Evolutionary conservation across 1,140 invertebrate genomes (phyloP), one percentile per base, ranked within the genome.

Genomic region (Heliconius himera): DNA sequence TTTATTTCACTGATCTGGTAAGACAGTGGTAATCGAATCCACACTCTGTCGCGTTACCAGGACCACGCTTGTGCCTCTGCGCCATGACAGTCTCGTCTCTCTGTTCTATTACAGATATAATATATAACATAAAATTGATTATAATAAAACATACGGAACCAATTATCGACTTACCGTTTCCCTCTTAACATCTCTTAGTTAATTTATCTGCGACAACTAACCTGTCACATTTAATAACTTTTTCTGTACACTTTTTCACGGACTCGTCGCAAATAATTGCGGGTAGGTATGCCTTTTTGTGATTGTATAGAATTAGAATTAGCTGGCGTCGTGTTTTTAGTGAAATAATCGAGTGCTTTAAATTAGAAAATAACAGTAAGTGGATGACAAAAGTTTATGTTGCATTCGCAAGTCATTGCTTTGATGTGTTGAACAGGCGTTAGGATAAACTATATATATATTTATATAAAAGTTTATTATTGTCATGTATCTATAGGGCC

Each of bases 381-480:
- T 66, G 22, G 11, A 29, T 66, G 60, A 66, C 60, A 29, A 29
- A n/a, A 66, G 22, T 22, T 66, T 66, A 29, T 66, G 60, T 29
- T 66, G 60, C 26, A 66, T 26, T 29, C 4, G 54, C 74, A 76
- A 76, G 60, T 76, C 74, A 76, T 76, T 76, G 74, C 74, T 76
- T 22, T 60, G 33, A 41, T 66, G 74, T 76, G 3, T 66, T 29
- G 20, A 29, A 41, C 74, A 66, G 74, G 74, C 74, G 74, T 76
- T 29, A 4, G 60, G 8, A 13, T 4, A 4, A 66, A 29, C 3
- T 5, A 0, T 5, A 3, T 0, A 6, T 36, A 33, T 33, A 33
- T 33, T 5, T 33, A 33, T 33, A 33, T 33, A 33, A 33, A 2
- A 33, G 29, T 33, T n/a, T n/a, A 54, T n/a, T n/a, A 56, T 56